phyloP scores from a whole-genome alignment of 1,140 invertebrate genomes.

The Heliconius eleuchia region DNA sequence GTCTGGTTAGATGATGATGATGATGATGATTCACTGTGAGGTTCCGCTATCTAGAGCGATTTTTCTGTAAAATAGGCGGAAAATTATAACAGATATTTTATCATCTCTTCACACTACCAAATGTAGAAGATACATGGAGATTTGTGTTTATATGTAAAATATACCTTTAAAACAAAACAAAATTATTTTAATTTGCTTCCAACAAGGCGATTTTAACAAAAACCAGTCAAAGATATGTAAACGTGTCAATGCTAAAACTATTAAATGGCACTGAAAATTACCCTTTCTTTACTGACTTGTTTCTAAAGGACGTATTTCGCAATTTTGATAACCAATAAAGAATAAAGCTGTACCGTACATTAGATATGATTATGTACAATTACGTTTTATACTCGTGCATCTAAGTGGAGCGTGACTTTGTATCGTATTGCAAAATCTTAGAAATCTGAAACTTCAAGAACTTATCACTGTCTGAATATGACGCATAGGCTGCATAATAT shows the following conservation, averaged over 20 bases:
- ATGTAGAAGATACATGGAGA: no score
- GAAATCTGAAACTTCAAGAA: constrained; percentile 26
- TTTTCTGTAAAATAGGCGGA: no score
- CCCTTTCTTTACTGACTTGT: constrained; percentile 19
- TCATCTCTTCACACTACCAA: no score
- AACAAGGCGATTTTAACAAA: background rate
- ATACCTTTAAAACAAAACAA: background rate
- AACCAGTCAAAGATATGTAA: constrained; percentile 11
- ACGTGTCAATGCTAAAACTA: constrained; percentile 27
- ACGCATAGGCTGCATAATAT: background rate
- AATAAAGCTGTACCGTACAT: constrained; percentile 11
- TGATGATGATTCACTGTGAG: no score
- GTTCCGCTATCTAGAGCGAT: no score
- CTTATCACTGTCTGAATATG: background rate
- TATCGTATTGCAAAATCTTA: constrained; percentile 23
- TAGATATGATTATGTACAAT: constrained; percentile 3
- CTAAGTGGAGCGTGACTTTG: constrained; percentile 24
- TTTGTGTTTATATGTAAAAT: no score
- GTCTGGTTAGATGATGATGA: background rate
- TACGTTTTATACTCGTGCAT: constrained; percentile 20
- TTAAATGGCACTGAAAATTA: constrained; percentile 12
- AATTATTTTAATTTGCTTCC: background rate
- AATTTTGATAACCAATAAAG: constrained; percentile 19
- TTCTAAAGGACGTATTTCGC: constrained; percentile 22
- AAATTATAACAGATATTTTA: no score